Evolutionary conservation across 2,113 vertebrate genomes (phyloP).

Genomic region (Oreochromis niloticus): DNA sequence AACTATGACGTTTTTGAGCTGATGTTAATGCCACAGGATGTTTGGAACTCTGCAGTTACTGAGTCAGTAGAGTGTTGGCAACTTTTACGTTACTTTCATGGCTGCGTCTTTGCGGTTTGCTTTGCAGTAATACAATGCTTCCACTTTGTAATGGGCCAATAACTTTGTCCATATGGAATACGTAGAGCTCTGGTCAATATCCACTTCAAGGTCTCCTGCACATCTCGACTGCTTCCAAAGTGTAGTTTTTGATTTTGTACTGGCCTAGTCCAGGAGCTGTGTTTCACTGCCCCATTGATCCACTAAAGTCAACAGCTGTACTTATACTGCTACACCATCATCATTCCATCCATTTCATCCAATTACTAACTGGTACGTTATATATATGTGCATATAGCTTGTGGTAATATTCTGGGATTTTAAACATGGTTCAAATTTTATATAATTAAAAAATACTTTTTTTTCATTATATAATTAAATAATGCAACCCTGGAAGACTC

Average conservation of each 20-base stretch:
- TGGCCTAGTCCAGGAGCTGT: background rate
- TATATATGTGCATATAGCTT: accelerated
- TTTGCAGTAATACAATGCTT: background rate
- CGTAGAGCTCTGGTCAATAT: background rate
- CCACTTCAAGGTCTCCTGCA: background rate
- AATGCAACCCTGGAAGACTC: background rate
- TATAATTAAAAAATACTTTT: background rate
- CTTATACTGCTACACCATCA: background rate
- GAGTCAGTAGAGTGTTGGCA: background rate
- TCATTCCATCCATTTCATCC: background rate
- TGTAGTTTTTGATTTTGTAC: background rate
- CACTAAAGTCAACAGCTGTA: background rate
- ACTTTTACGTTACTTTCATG: background rate
- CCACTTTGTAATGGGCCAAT: background rate
- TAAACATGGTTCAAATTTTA: background rate
- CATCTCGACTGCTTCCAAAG: background rate
- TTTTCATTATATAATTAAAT: too few species aligned
- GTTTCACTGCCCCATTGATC: background rate
- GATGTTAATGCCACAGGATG: background rate
- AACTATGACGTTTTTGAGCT: background rate
- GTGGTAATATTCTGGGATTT: background rate
- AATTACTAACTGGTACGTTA: background rate
- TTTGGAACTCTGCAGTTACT: background rate
- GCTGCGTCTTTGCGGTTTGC: background rate
- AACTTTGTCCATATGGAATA: background rate